Evolutionary conservation across 2,113 vertebrate genomes (phyloP), one percentile per base, ranked within the genome.

Genomic region (Nibea albiflora): DNA sequence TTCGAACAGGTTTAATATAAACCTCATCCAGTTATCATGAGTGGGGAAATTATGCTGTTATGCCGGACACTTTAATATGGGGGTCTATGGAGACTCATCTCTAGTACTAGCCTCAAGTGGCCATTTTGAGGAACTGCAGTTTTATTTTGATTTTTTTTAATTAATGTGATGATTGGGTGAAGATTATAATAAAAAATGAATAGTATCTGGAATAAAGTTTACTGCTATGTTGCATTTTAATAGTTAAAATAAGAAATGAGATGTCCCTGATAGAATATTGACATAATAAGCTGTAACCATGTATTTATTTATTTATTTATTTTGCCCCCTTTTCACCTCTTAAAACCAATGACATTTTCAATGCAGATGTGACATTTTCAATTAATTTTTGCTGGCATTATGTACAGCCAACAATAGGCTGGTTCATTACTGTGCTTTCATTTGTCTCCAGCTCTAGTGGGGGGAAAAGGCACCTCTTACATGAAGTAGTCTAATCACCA

Each of bases 341-440:
- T 79, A 64, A 78, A 83, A 39, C 20, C 60, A 84, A 16, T 71
- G 66, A 70, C 63, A 73, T 83, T 88, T 78, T 42, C 50, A 54
- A 62, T 82, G 73, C 66, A 87, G 73, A 85, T 80, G 69, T 80
- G 72, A 84, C 85, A 86, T 90, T 90, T 89, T 57, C 56, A 19
- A 53, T 77, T 50, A 42, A 66, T 80, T 52, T 53, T 31, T 68
- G 16, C 46, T 69, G 22, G 24, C 70, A 24, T 71, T 42, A 49
- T 73, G 66, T 47, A 50, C 44, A 50, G 20, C 46, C 75, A 49
- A 77, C 62, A 81, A 70, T 2, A 56, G 20, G 20, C 22, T 2
- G 31, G 31, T 64, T 78, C 73, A 80, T 76, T 69, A 72, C 20
- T 9, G 46, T 71, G 11, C 12, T 52, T 61, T 22, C 24, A 73